These are phyloP conservation scores for Leptopterna dolabrata DNA, from an alignment of 2,888 invertebrate species.

Conservation along the genomic window DNA sequence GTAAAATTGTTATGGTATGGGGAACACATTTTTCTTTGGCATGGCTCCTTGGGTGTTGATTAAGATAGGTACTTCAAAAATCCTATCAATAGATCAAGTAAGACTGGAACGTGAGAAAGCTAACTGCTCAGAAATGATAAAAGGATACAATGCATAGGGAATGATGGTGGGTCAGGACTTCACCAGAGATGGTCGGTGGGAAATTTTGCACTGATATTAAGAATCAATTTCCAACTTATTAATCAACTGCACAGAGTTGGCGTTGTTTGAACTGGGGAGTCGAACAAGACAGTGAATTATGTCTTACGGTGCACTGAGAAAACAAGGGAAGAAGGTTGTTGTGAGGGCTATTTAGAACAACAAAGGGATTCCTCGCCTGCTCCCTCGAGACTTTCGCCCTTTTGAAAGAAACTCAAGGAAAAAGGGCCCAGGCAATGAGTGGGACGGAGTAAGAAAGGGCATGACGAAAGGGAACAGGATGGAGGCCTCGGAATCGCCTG, in stretches of 20 bases:
- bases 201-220: too few species aligned
- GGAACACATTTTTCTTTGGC: too few species aligned
- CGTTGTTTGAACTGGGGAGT: background rate
- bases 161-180: too few species aligned
- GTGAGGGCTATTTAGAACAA: background rate
- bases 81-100: too few species aligned
- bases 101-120: too few species aligned
- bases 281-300: background rate
- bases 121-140: too few species aligned
- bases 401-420: background rate
- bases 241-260: background rate
- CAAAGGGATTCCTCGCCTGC: background rate
- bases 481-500: background rate
- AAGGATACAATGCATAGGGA: too few species aligned
- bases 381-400: background rate
- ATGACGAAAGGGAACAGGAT: slow-evolving; percentile 26
- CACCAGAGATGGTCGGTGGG: too few species aligned
- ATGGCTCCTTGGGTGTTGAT: too few species aligned
- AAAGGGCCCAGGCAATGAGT: background rate
- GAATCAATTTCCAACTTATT: background rate
- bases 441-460: slow-evolving; percentile 22
- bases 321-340: background rate
- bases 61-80: too few species aligned
- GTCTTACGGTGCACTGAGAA: background rate
- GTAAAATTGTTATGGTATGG: too few species aligned